Base-by-base conservation (phyloP, 2,888 invertebrate species). In the Digitonthophagus gazella region DNA sequence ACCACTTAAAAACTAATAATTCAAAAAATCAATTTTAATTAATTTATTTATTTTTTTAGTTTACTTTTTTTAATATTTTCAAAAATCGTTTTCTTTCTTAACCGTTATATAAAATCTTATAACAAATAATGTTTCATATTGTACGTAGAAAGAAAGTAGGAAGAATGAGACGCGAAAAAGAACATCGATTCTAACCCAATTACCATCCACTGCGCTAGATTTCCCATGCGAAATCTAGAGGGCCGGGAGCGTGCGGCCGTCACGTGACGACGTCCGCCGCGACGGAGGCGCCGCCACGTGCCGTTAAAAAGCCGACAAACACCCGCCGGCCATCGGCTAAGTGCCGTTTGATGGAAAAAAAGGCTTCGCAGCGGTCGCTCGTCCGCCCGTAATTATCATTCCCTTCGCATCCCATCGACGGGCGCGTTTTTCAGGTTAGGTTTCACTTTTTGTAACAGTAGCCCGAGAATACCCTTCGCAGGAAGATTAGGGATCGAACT, bases 161-260 rank as follows among this genome's bases (percentile, higher is more conserved):
- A 65, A 22, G 16, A 28, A 8, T 18, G 54, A 28, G 63, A 54
- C 64, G 44, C 69, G 20, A 75, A 61, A 76, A 76, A 74, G 76
- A 74, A 75, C 76, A 76, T 76, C 76, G 71, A 76, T 76, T 74
- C 72, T 76, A 76, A 76, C 75, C 76, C 73, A 76, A 76, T 76
- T 76, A 76, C 72, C 65, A 68, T 66, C 69, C 73, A 72, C 67
- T 68, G 70, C 71, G 58, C 65, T 72, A 76, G 75, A 77, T 77
- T 77, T 77, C 76, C 76, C 76, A 77, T 77, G 76, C 75, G 76
- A 76, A 77, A 61, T 18, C 61, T 16, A 61, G 18, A 61, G 61
- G 61, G 61, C 18, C 61, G 61, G 61, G 20, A 18, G 61, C 61
- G 61, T 64, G 68, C 67, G 56, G 71, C n/a, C n/a, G n/a, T 73